Evolutionary conservation across 2,113 vertebrate species (phyloP).

Genomic region (Alectura lathami): DNA sequence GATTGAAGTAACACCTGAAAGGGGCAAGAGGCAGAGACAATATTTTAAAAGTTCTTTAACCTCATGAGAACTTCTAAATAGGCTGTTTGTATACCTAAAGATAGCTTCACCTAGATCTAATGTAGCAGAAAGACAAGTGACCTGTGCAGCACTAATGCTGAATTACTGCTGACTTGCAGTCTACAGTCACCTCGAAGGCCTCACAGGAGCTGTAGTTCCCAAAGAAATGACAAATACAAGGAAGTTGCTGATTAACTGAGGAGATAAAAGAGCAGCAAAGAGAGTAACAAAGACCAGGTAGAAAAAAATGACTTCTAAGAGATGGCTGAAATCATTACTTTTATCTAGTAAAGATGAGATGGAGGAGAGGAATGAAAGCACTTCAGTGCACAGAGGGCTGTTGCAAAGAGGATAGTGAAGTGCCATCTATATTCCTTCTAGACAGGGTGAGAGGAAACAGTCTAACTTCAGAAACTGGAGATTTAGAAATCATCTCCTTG

Average conservation of each 20-base stretch:
- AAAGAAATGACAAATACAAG: not conserved
- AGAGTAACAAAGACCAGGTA: not conserved
- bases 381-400: not conserved
- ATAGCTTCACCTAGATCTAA: not conserved
- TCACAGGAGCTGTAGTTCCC: not conserved
- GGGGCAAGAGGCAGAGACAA: not conserved
- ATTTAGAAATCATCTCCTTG: not conserved
- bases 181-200: not conserved
- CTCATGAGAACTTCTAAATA: not conserved
- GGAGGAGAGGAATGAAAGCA: not conserved
- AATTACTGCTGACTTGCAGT: not conserved
- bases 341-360: not conserved
- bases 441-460: not conserved
- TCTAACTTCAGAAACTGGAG: not conserved
- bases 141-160: not conserved
- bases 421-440: not conserved
- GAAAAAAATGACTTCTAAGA: not conserved
- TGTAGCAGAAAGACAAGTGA: not conserved
- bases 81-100: not conserved
- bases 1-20: not conserved
- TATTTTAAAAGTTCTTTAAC: not conserved
- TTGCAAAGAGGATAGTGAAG: not conserved
- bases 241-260: not conserved
- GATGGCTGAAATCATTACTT: not conserved
- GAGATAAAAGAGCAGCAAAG: not conserved